Base-by-base conservation (phyloP, 2,888 invertebrate genomes). In the Chaetogeoica ovagalla region DNA sequence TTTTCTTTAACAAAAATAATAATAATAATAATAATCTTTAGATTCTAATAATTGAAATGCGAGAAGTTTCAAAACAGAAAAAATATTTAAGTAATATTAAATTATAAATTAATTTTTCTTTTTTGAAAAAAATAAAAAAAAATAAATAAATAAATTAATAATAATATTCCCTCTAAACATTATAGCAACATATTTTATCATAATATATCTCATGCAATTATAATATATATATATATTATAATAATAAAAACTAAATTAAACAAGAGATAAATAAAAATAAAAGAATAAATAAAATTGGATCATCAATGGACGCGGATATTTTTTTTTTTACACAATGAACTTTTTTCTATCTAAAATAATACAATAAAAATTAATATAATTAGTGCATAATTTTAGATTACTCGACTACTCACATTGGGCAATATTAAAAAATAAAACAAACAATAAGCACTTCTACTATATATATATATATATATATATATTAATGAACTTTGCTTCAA, bases 311-410 rank as follows among this genome's bases (percentile, higher is more conserved):
- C 59, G 57, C 43, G 19, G 59, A 43, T 66, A 57, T 43, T 66
- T 43, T n/a, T 43, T 4, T 3, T 68, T 59, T 59, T n/a, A 59
- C 43, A 17, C 57, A 55, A 66, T 57, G 23, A 65, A 8, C 52
- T 65, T 68, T 66, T 68, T 71, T 72, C 39, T 7, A 37, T 73
- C 8, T 65, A 65, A 39, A 75, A 65, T 39, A 73, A 65, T 55
- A 65, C 52, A 75, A 68, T 68, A 39, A 43, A 66, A 76, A 76
- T 68, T 68, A 76, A 68, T 43, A 68, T n/a, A 68, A 68, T 76
- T 66, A 52, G 59, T 5, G 17, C 66, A 75, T 66, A 43, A 65
- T 23, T 52, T 15, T n/a, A 63, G 21, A 39, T 19, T 70, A 13
- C 13, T 48, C 23, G 52, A 70, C 71, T 79, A 71, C 30, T 79